These are phyloP conservation scores for Linnaemya vulpina DNA, from an alignment of 2,888 invertebrate genomes.

Conservation along the genomic window DNA sequence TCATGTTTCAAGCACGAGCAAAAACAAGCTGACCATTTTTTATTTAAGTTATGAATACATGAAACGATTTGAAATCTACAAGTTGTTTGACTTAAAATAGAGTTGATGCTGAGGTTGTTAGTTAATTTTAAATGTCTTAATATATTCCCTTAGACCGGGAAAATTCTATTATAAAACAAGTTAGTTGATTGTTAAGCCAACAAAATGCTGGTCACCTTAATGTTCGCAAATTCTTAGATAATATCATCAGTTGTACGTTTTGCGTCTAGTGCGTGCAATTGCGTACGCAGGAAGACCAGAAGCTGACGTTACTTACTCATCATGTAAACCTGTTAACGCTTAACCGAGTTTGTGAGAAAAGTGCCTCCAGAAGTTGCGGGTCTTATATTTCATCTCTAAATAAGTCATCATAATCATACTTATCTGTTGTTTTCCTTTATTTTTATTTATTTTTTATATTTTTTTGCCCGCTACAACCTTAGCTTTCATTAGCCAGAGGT, in stretches of 20 bases:
- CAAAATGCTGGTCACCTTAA: slow-evolving; percentile 36
- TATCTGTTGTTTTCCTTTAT: slow-evolving; percentile 12
- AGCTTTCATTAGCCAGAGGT: slow-evolving; percentile 36
- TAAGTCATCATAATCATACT: slow-evolving; percentile 67
- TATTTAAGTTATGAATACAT: not conserved
- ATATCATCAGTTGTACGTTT: slow-evolving; percentile 12
- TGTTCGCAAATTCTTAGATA: slow-evolving; percentile 12
- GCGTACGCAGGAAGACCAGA: slow-evolving; percentile 68
- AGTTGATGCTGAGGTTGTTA: no score
- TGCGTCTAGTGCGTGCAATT: slow-evolving; percentile 67
- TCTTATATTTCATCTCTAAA: slow-evolving; percentile 58
- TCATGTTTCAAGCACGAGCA: slow-evolving; percentile 51
- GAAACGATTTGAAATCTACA: no score
- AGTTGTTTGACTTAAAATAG: no score
- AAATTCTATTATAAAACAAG: not conserved
- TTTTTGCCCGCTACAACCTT: slow-evolving; percentile 30
- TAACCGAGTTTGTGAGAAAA: slow-evolving; percentile 11
- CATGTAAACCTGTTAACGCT: slow-evolving; percentile 58
- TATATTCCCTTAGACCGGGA: no score
- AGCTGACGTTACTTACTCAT: slow-evolving; percentile 59
- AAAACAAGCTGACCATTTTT: slow-evolving; percentile 48
- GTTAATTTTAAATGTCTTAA: no score
- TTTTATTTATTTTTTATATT: not conserved
- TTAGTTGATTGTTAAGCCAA: not conserved
- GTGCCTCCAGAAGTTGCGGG: slow-evolving; percentile 49